Conservation (phyloP, 1,140 invertebrate species). For the Drosophila ficusphila region DNA sequence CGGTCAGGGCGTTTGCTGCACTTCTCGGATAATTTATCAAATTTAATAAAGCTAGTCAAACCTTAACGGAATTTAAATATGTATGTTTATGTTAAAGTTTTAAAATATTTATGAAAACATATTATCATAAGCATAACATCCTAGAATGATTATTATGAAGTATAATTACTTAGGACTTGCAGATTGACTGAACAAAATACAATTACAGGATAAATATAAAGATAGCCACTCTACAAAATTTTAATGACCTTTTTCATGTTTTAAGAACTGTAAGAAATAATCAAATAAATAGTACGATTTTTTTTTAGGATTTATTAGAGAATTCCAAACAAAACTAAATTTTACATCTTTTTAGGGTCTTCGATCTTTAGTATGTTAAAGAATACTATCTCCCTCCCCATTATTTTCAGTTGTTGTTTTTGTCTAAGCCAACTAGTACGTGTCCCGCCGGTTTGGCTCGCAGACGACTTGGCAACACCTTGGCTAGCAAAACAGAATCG, state of each 20-base stretch:
- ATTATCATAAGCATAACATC: no score
- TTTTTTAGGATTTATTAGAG: no score
- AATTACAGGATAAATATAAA: no score
- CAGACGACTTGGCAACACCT: conserved; percentile 74
- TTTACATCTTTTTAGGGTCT: conserved; percentile 25
- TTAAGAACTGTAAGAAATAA: no score
- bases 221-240: no score
- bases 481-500: conserved; percentile 43
- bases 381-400: not conserved
- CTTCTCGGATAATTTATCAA: conserved; percentile 24
- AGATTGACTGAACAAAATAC: no score
- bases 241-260: no score
- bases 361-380: not conserved
- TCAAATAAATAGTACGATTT: not conserved
- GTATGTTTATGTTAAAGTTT: no score
- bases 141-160: no score
- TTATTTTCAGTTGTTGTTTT: conserved; percentile 27
- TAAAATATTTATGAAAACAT: no score
- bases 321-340: no score
- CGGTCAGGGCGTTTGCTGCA: conserved; percentile 11
- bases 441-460: conserved; percentile 33
- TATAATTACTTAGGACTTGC: no score
- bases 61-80: not conserved
- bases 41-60: not conserved
- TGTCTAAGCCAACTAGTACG: conserved; percentile 35